These are phyloP conservation scores for Laticauda colubrina DNA, from an alignment of 2,113 vertebrate genomes.

Conservation along the genomic window DNA sequence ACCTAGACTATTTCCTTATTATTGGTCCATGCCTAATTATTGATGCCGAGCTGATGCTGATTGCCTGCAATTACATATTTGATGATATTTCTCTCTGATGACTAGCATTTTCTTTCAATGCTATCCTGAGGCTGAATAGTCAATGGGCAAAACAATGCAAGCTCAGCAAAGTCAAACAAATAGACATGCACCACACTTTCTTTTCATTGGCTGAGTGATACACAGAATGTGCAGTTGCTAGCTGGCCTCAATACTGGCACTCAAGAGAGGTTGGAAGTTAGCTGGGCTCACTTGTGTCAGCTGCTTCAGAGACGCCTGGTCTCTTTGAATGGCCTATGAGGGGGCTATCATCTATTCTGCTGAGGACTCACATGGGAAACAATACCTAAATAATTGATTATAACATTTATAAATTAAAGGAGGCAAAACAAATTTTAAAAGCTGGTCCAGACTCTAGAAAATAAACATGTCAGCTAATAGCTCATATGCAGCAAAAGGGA, in stretches of 20 bases:
- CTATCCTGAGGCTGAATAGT: slow-evolving; percentile 4
- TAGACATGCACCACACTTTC: not conserved
- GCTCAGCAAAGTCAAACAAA: slow-evolving; percentile 38
- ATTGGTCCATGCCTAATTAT: slow-evolving; percentile 30
- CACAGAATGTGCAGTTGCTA: not conserved
- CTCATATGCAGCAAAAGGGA: slow-evolving; percentile 39
- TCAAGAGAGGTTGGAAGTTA: slow-evolving; percentile 40
- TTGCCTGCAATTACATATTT: slow-evolving; percentile 9
- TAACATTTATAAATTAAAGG: slow-evolving; percentile 68
- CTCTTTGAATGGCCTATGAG: slow-evolving; percentile 50
- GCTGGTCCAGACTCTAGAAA: slow-evolving; percentile 53
- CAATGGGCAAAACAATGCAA: slow-evolving; percentile 43
- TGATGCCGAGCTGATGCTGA: slow-evolving; percentile 37
- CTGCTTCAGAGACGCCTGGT: slow-evolving; percentile 40
- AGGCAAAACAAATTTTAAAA: slow-evolving; percentile 67
- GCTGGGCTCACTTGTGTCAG: slow-evolving; percentile 52
- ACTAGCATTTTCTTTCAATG: slow-evolving; percentile 36
- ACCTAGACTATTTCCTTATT: not conserved
- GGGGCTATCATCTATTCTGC: slow-evolving; percentile 57
- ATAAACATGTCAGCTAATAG: slow-evolving; percentile 57
- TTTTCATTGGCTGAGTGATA: slow-evolving; percentile 17
- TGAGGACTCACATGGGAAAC: slow-evolving; percentile 64
- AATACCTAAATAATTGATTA: slow-evolving; percentile 66
- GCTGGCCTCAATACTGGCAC: slow-evolving; percentile 28
- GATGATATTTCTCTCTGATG: slow-evolving; percentile 32